phyloP scores from a whole-genome alignment of 1,140 invertebrate species.

The Telenomus remus region DNA sequence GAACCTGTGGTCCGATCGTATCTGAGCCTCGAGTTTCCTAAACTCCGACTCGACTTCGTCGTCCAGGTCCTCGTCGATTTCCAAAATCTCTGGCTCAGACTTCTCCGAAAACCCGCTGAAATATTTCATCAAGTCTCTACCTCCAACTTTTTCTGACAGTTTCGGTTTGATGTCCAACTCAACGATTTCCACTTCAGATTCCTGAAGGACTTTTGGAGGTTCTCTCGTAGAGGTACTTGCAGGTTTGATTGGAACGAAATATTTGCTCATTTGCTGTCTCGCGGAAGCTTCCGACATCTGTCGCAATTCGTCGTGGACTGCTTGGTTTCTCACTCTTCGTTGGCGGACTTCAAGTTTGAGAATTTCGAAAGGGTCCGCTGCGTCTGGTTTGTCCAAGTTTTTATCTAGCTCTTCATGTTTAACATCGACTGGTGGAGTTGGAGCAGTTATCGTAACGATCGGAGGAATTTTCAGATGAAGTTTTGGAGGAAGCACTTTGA shows the following conservation, averaged over 20 bases:
- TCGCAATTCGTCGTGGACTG: constrained; percentile 57
- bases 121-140: constrained; percentile 69
- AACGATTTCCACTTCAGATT: constrained; percentile 38
- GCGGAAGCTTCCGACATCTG: constrained; percentile 67
- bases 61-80: not conserved
- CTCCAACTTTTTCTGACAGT: constrained; percentile 65
- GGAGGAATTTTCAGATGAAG: constrained; percentile 19
- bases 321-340: constrained; percentile 66
- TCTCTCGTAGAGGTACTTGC: constrained; percentile 1
- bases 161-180: constrained; percentile 65
- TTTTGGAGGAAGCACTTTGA: not conserved
- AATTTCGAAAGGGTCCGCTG: constrained; percentile 60
- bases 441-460: constrained; percentile 62
- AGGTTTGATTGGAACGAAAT: constrained; percentile 54
- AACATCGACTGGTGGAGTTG: constrained; percentile 64
- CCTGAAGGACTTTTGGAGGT: constrained; percentile 1
- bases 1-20: constrained; percentile 9
- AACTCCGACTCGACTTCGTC: constrained; percentile 23
- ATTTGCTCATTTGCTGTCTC: constrained; percentile 66
- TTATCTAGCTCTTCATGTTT: constrained; percentile 32
- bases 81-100: no score
- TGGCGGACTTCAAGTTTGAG: constrained; percentile 66
- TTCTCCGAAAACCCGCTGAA: constrained; percentile 49
- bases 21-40: constrained; percentile 43
- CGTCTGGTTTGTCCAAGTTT: not conserved